Evolutionary conservation across 1,140 invertebrate genomes (phyloP), one percentile per base, ranked within the genome.

Genomic region (Macrocentrus cingulum): DNA sequence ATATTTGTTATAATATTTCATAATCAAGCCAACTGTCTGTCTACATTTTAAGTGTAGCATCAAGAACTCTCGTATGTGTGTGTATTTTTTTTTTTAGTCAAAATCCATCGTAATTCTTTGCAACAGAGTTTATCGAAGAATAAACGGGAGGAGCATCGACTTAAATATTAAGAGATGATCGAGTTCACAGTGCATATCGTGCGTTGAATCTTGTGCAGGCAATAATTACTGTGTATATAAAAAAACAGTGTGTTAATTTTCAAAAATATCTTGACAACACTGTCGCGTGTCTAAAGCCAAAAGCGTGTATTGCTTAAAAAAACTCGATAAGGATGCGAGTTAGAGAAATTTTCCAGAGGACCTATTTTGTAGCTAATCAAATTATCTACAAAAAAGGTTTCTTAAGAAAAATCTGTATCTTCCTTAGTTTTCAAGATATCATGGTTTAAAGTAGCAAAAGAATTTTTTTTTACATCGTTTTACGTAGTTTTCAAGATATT

Each of bases 131-230:
- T 29, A 29, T 9, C 4, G 4, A 29, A 29, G 1, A 36, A 50
- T 50, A 16, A 50, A 50, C 15, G 2, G 4, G 25, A 50, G 11
- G 15, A 50, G 46, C 25, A 13, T 13, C 23, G 46, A 29, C 15
- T 29, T 50, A 22, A 13, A 22, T 7, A 48, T 23, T 9, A 9
- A 3, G 29, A 23, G 39, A 41, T 2, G 37, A 53, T 2, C 20
- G 13, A 19, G 11, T 36, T 52, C 1, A 39, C 20, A 1, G n/a
- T 42, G 22, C 23, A 42, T 54, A 15, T 54, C 51, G 39, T 55
- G 52, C 52, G 41, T 45, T 55, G 36, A 29, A 55, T 19, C 22
- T 55, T 55, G 52, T 55, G 52, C 39, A 41, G 19, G 15, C 19
- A 41, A 41, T 41, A n/a, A 42, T n/a, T 36, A 8, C 29, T 42